Base-by-base conservation (phyloP, 1,140 invertebrate genomes). In the Diplogasteroides magnus region DNA sequence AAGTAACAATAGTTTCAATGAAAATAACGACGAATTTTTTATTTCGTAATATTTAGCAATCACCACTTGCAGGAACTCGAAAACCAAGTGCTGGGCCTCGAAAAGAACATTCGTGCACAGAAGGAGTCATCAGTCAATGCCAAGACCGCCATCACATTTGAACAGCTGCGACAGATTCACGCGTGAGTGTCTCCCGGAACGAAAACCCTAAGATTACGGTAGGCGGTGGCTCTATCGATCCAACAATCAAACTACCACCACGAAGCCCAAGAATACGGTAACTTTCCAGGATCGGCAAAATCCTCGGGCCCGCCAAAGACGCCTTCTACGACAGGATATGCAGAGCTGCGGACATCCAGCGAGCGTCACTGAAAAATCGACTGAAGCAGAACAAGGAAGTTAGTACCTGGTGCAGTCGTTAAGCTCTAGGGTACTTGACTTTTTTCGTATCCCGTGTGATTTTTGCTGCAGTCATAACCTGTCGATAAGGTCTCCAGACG, bases 331-430 rank as follows among this genome's bases (percentile, higher is more conserved):
- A 67, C 26, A 2, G 70, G n/a, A 72, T 72, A 29, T 72, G 70
- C 28, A 29, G 64, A 15, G 70, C 65, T 11, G 70, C 70, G 2
- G 65, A 67, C 23, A 72, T 72, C 29, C 70, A 72, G 48, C 31
- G 65, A 28, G 70, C 70, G 1, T 65, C 61, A 0, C 56, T 72
- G 64, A 72, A 72, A 37, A 72, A 72, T 63, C 58, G 70, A 19
- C 27, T 72, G 65, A 72, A 72, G 29, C 65, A 71, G 32, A 72
- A 72, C 37, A 72, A 71, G 29, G 65, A 72, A 27, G 67, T 68
- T 37, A 25, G 14, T 60, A 61, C 37, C 6, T 48, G 37, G 6
- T 48, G 37, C 6, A 48, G 37, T 19, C 37, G 37, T 6, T 48
- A 11, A 11, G 37, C 6, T 11, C 37, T 48, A 11, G 6, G 37